Percentiles rank a stretch among this genome's conserved stretches.
Evolutionary conservation across 2,113 vertebrate species (phyloP).

Genomic region (Pleuronectes platessa): DNA sequence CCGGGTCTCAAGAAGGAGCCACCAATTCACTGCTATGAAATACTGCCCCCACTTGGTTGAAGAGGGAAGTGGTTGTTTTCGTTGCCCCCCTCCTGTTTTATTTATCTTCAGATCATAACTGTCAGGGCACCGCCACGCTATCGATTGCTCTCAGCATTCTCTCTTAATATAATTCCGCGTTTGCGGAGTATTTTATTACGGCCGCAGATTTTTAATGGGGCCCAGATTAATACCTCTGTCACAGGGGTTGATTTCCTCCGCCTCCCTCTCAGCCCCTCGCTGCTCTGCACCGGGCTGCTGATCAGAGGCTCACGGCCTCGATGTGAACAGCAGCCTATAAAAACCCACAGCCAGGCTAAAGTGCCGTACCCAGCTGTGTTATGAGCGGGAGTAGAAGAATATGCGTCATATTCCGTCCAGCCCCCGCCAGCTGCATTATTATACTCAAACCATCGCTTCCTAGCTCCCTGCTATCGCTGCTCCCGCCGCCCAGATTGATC

Average conservation of each 20-base stretch:
- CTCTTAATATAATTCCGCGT: slow-evolving; percentile 67
- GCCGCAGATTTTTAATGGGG: slow-evolving; percentile 71
- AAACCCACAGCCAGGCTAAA: slow-evolving; percentile 69
- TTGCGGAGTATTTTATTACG: slow-evolving; percentile 75
- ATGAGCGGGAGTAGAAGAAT: slow-evolving; percentile 52
- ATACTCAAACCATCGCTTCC: slow-evolving; percentile 64
- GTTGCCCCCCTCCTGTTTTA: slow-evolving; percentile 45
- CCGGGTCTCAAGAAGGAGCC: slow-evolving; percentile 9
- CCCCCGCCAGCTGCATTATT: slow-evolving; percentile 77
- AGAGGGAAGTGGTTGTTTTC: slow-evolving; percentile 58
- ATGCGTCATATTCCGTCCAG: slow-evolving; percentile 66
- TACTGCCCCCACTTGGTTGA: slow-evolving; percentile 76
- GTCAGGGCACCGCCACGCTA: slow-evolving; percentile 52
- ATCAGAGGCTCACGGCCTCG: slow-evolving; percentile 63
- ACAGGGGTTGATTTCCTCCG: slow-evolving; percentile 52
- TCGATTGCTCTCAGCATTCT: slow-evolving; percentile 65
- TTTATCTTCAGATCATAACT: slow-evolving; percentile 70
- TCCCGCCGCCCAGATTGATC: slow-evolving; percentile 44
- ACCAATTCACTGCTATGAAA: slow-evolving; percentile 63
- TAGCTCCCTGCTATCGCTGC: slow-evolving; percentile 59
- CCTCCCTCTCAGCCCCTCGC: slow-evolving; percentile 24
- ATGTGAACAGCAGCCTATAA: slow-evolving; percentile 68
- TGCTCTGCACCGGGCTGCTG: slow-evolving; percentile 34
- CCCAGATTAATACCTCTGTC: slow-evolving; percentile 76
- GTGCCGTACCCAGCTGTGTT: slow-evolving; percentile 73